phyloP scores from a whole-genome alignment of 2,797 vertebrate species.

The Spea hammondii region DNA sequence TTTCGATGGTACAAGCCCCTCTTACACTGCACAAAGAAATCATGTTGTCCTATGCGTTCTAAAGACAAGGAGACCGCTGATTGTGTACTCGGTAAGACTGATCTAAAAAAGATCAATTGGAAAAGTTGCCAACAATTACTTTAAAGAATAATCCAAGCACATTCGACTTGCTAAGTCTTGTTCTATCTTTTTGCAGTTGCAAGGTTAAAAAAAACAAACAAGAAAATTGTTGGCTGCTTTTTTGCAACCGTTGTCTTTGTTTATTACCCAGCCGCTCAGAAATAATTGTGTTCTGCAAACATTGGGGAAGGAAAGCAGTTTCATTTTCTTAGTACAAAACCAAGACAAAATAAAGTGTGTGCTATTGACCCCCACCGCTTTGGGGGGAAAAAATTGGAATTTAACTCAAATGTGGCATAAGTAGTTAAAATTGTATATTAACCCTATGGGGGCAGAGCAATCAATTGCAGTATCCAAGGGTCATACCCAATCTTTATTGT shows the following conservation, averaged over 20 bases:
- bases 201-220: constrained; percentile 15
- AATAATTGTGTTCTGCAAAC: constrained; percentile 22
- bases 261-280: constrained; percentile 1
- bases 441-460: too few species aligned
- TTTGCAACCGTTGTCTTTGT: constrained; percentile 9
- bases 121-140: neutral
- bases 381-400: too few species aligned
- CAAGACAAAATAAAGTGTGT: neutral
- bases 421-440: too few species aligned
- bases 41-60: constrained; percentile 16
- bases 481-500: too few species aligned
- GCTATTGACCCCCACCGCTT: neutral
- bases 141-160: constrained; percentile 15
- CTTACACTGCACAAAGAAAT: constrained; percentile 31
- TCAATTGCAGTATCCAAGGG: too few species aligned
- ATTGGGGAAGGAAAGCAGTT: neutral
- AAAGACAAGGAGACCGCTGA: constrained; percentile 27
- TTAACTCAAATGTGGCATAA: too few species aligned
- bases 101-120: constrained; percentile 15
- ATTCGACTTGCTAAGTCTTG: constrained; percentile 16
- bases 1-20: constrained; percentile 13
- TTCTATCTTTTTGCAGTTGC: constrained; percentile 1
- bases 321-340: neutral
- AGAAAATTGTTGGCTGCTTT: neutral
- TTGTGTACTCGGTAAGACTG: constrained; percentile 12